Percentiles rank a stretch among this genome's conserved stretches.
Conservation (phyloP, 2,888 invertebrate species). For the Syrista parreyssii region DNA sequence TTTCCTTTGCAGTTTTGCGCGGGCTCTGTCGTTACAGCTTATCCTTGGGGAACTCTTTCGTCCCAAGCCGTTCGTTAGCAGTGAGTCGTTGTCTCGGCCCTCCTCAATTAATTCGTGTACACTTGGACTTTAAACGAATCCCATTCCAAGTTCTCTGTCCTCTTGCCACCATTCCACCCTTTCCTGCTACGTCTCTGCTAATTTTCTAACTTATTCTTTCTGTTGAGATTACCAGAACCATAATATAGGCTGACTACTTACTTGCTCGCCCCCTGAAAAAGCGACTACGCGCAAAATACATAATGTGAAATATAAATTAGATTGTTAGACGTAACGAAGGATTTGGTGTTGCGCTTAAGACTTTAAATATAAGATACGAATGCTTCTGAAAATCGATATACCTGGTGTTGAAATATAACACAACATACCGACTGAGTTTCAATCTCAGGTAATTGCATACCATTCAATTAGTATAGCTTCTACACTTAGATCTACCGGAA, state of each 20-base stretch:
- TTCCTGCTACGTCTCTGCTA: conserved; percentile 1
- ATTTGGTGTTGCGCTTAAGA: background rate
- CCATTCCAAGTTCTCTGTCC: conserved; percentile 9
- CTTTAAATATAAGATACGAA: background rate
- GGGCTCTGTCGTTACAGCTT: background rate
- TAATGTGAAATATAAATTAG: background rate
- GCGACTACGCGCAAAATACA: background rate
- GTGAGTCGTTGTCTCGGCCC: conserved; percentile 22
- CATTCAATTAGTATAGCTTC: background rate
- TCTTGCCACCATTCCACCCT: background rate
- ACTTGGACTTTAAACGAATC: conserved; percentile 24
- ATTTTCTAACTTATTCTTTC: conserved; percentile 17
- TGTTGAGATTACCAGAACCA: background rate
- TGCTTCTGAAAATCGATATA: background rate
- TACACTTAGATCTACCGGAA: too few species aligned
- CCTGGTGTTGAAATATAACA: background rate
- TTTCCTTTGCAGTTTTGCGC: background rate
- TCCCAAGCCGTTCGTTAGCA: conserved; percentile 25
- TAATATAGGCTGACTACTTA: background rate
- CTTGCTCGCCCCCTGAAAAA: background rate
- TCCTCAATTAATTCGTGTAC: conserved; percentile 24
- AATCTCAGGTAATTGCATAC: background rate
- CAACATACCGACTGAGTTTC: background rate
- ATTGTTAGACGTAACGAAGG: background rate
- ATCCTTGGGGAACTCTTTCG: conserved; percentile 12